These are phyloP conservation scores for Aplodontia rufa DNA, from an alignment of 2,113 vertebrate genomes.

Conservation along the genomic window DNA sequence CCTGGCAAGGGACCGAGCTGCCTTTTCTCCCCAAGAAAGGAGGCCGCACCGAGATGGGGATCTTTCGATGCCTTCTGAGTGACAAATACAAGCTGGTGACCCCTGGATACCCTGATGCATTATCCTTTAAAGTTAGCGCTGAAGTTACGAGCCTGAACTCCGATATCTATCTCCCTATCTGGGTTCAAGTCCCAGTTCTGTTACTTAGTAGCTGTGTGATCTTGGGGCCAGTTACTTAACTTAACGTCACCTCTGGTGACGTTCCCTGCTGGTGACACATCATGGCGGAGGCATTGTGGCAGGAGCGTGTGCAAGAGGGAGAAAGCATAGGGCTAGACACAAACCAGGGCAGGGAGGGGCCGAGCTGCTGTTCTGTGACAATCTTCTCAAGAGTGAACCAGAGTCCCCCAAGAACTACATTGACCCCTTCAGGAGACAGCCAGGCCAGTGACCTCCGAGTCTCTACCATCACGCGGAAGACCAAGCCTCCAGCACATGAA, in stretches of 20 bases:
- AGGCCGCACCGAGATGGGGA: rapidly evolving
- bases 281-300: not conserved
- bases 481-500: not conserved
- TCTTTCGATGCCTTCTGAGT: not conserved
- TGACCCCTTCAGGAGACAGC: not conserved
- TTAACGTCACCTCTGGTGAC: not conserved
- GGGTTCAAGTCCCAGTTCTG: not conserved
- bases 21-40: not conserved
- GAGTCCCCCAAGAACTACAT: not conserved
- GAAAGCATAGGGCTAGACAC: not conserved
- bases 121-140: not conserved
- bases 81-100: not conserved
- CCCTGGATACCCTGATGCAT: no score
- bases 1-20: not conserved
- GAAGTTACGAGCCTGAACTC: not conserved
- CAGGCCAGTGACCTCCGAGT: not conserved
- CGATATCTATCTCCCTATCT: not conserved
- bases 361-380: not conserved
- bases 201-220: not conserved
- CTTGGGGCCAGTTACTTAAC: not conserved
- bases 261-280: not conserved
- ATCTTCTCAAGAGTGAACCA: not conserved
- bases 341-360: not conserved
- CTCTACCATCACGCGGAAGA: not conserved
- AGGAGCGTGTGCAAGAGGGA: not conserved